Evolutionary conservation across 2,888 invertebrate genomes (phyloP).

Genomic region (Lepeophtheirus nordmannii): DNA sequence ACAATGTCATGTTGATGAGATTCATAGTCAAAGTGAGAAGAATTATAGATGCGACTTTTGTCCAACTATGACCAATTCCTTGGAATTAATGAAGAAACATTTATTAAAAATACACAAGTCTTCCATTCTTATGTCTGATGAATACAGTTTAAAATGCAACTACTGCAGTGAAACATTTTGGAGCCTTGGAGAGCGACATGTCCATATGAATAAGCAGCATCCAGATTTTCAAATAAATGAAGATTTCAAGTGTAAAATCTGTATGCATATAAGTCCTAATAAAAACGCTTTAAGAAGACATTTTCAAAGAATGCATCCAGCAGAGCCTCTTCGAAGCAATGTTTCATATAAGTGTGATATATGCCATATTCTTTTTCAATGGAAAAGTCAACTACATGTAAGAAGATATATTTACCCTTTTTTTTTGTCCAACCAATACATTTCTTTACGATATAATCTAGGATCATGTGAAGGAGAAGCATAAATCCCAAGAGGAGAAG

Average conservation of each 20-base stretch:
- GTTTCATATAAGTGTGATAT: background rate
- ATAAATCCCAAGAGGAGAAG: no score
- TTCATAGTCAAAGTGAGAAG: no score
- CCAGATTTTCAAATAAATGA: background rate
- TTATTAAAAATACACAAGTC: constrained; percentile 26
- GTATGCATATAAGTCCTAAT: background rate
- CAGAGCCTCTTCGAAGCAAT: constrained; percentile 1
- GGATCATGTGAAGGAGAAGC: no score
- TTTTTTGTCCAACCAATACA: no score
- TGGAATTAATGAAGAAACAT: constrained; percentile 26
- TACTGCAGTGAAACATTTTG: constrained; percentile 6
- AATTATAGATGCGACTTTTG: constrained; percentile 25
- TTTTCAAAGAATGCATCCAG: constrained; percentile 10
- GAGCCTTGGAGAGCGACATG: background rate
- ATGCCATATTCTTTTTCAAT: background rate
- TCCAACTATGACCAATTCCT: constrained; percentile 21
- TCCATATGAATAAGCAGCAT: background rate
- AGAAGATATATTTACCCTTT: background rate
- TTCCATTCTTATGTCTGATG: background rate
- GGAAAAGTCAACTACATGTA: background rate
- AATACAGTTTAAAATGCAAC: constrained; percentile 4
- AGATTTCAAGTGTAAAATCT: background rate
- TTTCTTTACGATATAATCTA: no score
- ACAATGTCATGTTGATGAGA: no score
- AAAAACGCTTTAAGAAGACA: constrained; percentile 11